These are phyloP conservation scores for Drosophila meridionalis DNA, from an alignment of 2,888 invertebrate species.

Conservation along the genomic window DNA sequence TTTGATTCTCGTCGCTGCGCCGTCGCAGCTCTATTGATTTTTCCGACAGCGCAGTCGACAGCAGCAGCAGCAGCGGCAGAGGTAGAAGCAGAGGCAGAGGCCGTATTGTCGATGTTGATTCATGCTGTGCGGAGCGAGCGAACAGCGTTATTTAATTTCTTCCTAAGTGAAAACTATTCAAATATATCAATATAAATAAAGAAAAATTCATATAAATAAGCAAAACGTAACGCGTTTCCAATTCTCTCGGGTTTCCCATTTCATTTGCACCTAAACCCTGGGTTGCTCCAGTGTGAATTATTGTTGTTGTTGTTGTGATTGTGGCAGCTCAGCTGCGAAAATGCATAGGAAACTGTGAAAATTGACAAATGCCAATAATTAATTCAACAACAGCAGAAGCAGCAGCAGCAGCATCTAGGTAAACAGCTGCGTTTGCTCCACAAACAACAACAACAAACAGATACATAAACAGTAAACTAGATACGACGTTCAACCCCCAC, in stretches of 20 bases:
- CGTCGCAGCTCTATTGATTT: slow-evolving; percentile 73
- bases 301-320: slow-evolving; percentile 11
- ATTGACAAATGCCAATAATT: slow-evolving; percentile 24
- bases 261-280: neutral
- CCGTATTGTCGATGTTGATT: slow-evolving; percentile 70
- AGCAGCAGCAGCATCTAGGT: slow-evolving; percentile 34
- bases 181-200: slow-evolving; percentile 62
- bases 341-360: slow-evolving; percentile 47
- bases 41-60: slow-evolving; percentile 42
- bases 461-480: slow-evolving; percentile 62
- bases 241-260: slow-evolving; percentile 9
- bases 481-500: slow-evolving; percentile 58
- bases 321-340: slow-evolving; percentile 31
- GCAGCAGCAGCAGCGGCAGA: slow-evolving; percentile 16
- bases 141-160: slow-evolving; percentile 62
- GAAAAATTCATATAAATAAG: slow-evolving; percentile 43
- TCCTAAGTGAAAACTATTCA: slow-evolving; percentile 62
- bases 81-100: slow-evolving; percentile 23
- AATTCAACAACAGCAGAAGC: slow-evolving; percentile 33
- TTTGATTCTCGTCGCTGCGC: slow-evolving; percentile 50
- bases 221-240: slow-evolving; percentile 20
- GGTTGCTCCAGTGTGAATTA: neutral
- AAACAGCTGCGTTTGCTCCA: slow-evolving; percentile 66
- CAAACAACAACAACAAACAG: slow-evolving; percentile 60
- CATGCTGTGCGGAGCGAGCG: slow-evolving; percentile 50